Evolutionary conservation across 2,797 vertebrate genomes (phyloP).

Genomic region (Danio choprae): DNA sequence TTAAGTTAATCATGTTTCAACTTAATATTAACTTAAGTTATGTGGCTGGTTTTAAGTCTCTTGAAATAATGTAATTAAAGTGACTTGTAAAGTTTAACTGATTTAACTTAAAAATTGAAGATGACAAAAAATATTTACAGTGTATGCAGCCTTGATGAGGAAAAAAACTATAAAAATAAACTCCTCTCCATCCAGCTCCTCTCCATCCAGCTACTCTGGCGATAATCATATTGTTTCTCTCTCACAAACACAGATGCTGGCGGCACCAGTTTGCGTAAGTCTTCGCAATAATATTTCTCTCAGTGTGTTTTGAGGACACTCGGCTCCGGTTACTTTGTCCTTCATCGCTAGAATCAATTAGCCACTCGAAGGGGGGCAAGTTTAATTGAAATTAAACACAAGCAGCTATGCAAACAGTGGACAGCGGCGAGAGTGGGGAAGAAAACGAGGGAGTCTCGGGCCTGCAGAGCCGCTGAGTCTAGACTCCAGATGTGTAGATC

Average conservation of each 20-base stretch:
- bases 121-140: too few relatives aligned
- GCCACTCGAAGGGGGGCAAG: conserved; percentile 49
- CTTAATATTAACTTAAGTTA: too few relatives aligned
- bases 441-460: conserved; percentile 70
- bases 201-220: conserved; percentile 64
- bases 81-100: too few relatives aligned
- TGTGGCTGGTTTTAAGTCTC: too few relatives aligned
- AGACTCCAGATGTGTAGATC: conserved; percentile 84
- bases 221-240: conserved; percentile 62
- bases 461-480: conserved; percentile 82
- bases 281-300: conserved; percentile 74
- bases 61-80: too few relatives aligned
- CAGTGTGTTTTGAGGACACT: conserved; percentile 46
- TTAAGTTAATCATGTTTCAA: too few relatives aligned
- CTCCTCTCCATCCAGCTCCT: conserved; percentile 12
- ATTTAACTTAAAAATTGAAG: too few relatives aligned
- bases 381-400: conserved; percentile 73
- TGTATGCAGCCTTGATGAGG: too few relatives aligned
- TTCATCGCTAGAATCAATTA: conserved; percentile 62
- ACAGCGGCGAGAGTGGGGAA: conserved; percentile 59
- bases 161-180: too few relatives aligned
- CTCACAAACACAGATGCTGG: conserved; percentile 35
- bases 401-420: conserved; percentile 78
- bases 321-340: conserved; percentile 63
- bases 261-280: conserved; percentile 22